Evolutionary conservation across 2,113 vertebrate genomes (phyloP).

Genomic region (Microcebus tavaratra): DNA sequence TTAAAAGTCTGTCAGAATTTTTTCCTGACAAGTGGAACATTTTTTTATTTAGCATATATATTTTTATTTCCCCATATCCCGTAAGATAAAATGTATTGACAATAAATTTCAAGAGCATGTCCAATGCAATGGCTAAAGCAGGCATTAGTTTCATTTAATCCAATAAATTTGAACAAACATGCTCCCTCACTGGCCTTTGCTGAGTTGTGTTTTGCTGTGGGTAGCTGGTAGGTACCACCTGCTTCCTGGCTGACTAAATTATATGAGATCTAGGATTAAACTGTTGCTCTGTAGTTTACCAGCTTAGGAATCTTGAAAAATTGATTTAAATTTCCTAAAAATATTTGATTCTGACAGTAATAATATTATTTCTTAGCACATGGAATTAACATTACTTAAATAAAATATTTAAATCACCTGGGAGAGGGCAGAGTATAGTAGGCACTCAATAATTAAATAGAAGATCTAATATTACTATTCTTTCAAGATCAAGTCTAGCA

Average conservation of each 20-base stretch:
- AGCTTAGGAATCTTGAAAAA: not conserved
- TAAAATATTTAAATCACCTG: not conserved
- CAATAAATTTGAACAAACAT: not conserved
- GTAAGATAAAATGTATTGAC: not conserved
- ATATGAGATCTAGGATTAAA: not conserved
- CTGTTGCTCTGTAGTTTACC: not conserved
- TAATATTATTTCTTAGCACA: not conserved
- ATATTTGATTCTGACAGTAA: not conserved
- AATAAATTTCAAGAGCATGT: not conserved
- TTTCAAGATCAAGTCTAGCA: not conserved
- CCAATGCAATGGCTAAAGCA: not conserved
- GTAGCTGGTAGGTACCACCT: not conserved
- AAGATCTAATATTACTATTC: not conserved
- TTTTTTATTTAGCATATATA: not conserved
- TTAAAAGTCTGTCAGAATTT: not conserved
- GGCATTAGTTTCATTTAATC: not conserved
- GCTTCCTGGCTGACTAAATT: not conserved
- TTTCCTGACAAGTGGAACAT: not conserved
- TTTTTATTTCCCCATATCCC: not conserved
- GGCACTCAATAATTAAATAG: not conserved
- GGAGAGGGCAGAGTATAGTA: not conserved
- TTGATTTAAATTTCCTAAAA: not conserved
- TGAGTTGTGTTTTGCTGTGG: not conserved
- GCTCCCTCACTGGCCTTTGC: not conserved
- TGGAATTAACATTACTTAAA: not conserved